Evolutionary conservation across 2,797 vertebrate genomes (phyloP).

Genomic region (Halcyon chelicuti): DNA sequence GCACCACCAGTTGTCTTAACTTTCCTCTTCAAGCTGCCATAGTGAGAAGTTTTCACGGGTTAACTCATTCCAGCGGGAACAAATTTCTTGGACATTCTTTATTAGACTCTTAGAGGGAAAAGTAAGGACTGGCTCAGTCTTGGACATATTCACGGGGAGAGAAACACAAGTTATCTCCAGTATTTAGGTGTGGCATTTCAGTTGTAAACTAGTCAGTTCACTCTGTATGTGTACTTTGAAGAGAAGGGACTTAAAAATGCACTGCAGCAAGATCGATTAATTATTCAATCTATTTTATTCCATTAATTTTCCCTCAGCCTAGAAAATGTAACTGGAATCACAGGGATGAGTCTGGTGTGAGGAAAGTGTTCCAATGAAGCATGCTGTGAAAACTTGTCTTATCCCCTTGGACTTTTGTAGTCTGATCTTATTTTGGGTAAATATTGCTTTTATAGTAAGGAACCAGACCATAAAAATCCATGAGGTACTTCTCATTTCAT

Average conservation of each 20-base stretch:
- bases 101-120: not conserved
- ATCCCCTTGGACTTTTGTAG: not conserved
- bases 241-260: not conserved
- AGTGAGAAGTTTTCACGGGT: not conserved
- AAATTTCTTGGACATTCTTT: not conserved
- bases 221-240: not conserved
- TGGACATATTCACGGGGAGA: not conserved
- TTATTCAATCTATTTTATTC: not conserved
- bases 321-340: not conserved
- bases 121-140: not conserved
- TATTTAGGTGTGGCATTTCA: not conserved
- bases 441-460: not conserved
- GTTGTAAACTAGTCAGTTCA: not conserved
- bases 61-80: not conserved
- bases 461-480: not conserved
- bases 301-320: not conserved
- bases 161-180: not conserved
- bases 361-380: not conserved
- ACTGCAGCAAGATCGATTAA: not conserved
- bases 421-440: not conserved
- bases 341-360: not conserved
- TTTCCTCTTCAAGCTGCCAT: not conserved
- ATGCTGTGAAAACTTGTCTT: not conserved
- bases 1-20: accelerated
- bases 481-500: not conserved